Conservation (phyloP, 2,888 invertebrate species). For the Xylocampa areola region DNA sequence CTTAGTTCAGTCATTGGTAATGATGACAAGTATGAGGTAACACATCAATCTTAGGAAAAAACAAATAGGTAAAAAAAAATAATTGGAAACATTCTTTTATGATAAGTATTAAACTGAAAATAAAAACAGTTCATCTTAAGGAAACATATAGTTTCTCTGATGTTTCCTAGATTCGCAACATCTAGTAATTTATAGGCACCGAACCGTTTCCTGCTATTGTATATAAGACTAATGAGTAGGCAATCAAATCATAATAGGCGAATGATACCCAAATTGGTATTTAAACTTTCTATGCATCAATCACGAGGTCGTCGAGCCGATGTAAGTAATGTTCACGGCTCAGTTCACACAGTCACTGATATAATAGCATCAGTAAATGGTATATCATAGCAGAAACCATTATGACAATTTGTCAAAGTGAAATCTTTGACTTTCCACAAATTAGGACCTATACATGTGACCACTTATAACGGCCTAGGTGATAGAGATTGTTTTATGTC, state of each 20-base stretch:
- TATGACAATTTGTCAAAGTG: slow-evolving; percentile 70
- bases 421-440: slow-evolving; percentile 66
- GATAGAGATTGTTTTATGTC: slow-evolving; percentile 6
- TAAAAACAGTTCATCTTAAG: neutral
- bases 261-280: slow-evolving; percentile 70
- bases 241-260: slow-evolving; percentile 61
- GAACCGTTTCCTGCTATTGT: slow-evolving; percentile 49
- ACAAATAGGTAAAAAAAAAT: no score
- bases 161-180: slow-evolving; percentile 20
- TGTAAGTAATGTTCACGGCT: slow-evolving; percentile 75
- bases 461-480: slow-evolving; percentile 17
- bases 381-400: slow-evolving; percentile 67
- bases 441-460: slow-evolving; percentile 37
- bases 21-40: neutral
- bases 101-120: neutral
- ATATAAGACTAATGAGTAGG: slow-evolving; percentile 58
- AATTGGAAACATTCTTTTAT: no score
- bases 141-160: slow-evolving; percentile 12
- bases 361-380: slow-evolving; percentile 73
- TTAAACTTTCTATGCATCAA: slow-evolving; percentile 85
- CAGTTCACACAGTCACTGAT: slow-evolving; percentile 76
- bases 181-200: slow-evolving; percentile 21
- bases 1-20: neutral
- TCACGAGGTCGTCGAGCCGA: slow-evolving; percentile 71
- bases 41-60: no score